phyloP scores from a whole-genome alignment of 1,140 invertebrate genomes.

The Ceratoteleas bidentatus region DNA sequence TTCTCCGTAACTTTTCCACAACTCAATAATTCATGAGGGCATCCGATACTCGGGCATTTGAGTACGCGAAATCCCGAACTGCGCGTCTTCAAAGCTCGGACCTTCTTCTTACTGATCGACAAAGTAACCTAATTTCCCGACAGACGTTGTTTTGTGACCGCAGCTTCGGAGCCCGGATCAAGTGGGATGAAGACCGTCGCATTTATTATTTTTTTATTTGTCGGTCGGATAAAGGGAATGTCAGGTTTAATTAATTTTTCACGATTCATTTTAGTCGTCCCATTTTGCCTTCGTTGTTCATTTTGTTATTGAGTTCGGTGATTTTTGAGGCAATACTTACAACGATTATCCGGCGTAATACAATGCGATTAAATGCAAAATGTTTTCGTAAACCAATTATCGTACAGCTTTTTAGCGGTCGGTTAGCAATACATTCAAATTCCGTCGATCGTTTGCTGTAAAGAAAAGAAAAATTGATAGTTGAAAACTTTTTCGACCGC shows the following conservation, averaged over 20 bases:
- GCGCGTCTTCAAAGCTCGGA: not conserved
- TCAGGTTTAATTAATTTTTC: not conserved
- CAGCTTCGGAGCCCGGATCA: not conserved
- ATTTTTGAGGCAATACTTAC: no score
- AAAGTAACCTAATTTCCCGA: constrained; percentile 20
- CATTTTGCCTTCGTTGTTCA: no score
- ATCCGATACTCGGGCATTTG: constrained; percentile 43
- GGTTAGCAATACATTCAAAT: not conserved
- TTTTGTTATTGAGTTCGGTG: no score
- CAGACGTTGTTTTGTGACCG: constrained; percentile 3
- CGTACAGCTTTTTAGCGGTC: no score
- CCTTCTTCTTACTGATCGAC: constrained; percentile 11
- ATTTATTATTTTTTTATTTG: not conserved
- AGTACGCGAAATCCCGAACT: constrained; percentile 16
- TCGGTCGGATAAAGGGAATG: not conserved
- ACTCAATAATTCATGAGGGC: constrained; percentile 60
- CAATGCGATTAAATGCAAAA: no score
- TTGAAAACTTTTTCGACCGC: constrained; percentile 1
- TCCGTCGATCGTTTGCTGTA: not conserved
- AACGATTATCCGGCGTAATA: no score
- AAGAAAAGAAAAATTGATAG: not conserved
- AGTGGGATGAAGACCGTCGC: not conserved
- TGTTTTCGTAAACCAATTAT: no score
- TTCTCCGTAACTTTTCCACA: constrained; percentile 35
- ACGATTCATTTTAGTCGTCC: no score